Base-by-base conservation (phyloP, 2,888 invertebrate genomes). In the Gisinianus flammeolus region DNA sequence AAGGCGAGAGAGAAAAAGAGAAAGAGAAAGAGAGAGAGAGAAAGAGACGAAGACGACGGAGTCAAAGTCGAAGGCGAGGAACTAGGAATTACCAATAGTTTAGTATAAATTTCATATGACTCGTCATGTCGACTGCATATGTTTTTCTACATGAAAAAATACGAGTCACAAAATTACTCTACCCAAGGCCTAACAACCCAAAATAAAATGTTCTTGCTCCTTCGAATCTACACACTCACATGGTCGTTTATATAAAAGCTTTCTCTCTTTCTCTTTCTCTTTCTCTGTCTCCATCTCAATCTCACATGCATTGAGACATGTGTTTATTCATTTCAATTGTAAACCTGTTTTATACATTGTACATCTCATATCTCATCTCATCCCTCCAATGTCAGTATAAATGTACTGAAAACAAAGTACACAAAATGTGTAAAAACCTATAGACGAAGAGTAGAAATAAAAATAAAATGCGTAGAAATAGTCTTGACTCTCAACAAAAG, bases 41-140 rank as follows among this genome's bases (percentile, higher is more conserved):
- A 22, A 24, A 24, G 62, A 62, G 26, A 62, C 16, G 16, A n/a
- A 16, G 5, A 16, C 8, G 19, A 54, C 16, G n/a, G n/a, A n/a
- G n/a, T n/a, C n/a, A n/a, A n/a, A n/a, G 54, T 54, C 19, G 16
- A 54, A n/a, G 16, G 54, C 44, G 16, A 44, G 16, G 44, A 44
- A 44, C 19, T 54, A n/a, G 28, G 66, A 68, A 68, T 35, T 26
- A 67, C 35, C 33, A 68, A 68, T 35, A 35, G 35, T 22, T 35
- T 35, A 67, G 30, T 67, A 68, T n/a, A 35, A 68, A 68, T 66
- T 66, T 66, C 66, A 66, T 31, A 26, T 16, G 26, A 64, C 64
- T 24, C 24, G 22, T 26, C 5, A 22, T 24, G 31, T 16, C 12
- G 24, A 28, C n/a, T 67, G 67, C 67, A 67, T 33, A 33, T 67